Conservation (phyloP, 2,113 vertebrate genomes). For the Gallinago paraguaiae region DNA sequence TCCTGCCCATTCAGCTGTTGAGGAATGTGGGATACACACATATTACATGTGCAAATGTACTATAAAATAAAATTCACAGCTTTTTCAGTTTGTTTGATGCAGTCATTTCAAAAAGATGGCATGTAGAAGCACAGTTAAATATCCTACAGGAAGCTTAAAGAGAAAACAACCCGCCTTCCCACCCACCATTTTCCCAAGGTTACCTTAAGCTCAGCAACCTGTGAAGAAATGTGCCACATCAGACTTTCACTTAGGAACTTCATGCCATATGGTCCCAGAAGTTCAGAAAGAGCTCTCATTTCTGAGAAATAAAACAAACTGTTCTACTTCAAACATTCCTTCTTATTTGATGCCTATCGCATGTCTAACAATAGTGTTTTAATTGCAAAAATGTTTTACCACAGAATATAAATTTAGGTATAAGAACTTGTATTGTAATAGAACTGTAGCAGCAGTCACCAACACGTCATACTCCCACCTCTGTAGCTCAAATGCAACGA, state of each 20-base stretch:
- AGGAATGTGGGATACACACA: neutral
- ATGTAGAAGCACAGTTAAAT: neutral
- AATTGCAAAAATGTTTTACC: neutral
- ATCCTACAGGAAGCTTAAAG: neutral
- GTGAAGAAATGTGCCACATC: constrained; percentile 99
- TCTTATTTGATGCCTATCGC: neutral
- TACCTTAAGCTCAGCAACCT: constrained; percentile 99
- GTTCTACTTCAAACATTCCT: neutral
- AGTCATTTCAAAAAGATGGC: neutral
- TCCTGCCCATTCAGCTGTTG: neutral
- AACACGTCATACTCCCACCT: neutral
- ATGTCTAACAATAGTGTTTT: neutral
- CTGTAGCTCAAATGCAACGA: neutral
- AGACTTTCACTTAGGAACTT: constrained; percentile 99
- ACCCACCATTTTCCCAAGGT: constrained; percentile 8
- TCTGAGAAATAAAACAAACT: constrained; percentile 78
- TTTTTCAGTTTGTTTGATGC: neutral
- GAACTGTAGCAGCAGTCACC: neutral
- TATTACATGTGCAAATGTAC: neutral
- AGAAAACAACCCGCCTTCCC: neutral
- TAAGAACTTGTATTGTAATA: neutral
- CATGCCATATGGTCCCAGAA: constrained; percentile 98
- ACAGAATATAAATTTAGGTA: neutral
- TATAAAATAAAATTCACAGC: neutral
- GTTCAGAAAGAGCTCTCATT: constrained; percentile 97